Base-by-base conservation (phyloP, 2,797 vertebrate species). In the Sebastes melanostomus region DNA sequence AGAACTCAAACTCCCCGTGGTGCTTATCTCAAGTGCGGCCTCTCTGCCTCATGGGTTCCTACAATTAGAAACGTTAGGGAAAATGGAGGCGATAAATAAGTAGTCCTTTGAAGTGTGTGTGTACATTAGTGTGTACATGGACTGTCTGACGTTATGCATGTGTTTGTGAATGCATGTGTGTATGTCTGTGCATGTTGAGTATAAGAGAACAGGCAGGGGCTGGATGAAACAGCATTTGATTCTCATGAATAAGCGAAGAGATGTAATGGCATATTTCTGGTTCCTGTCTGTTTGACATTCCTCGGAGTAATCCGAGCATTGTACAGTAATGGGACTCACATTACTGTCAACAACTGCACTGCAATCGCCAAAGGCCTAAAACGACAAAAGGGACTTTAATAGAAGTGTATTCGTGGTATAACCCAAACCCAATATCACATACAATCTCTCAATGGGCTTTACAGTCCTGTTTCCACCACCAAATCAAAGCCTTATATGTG, bases 181-280 rank as follows among this genome's bases (percentile, higher is more conserved):
- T 34, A n/a, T 38, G 2, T 67, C 18, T 66, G 18, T 70, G 56
- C 55, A 54, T 77, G 22, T 56, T 60, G 42, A 24, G 66, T 73
- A 29, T 66, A 24, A 38, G 8, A 60, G 38, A 24, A 30, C 29
- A 75, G 60, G 10, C 58, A 66, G 22, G 38, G 38, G 54, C 13
- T 66, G 29, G 81, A 62, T n/a, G 25, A 71, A 85, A 59, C 38
- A 16, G 36, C 69, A 56, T 84, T 76, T 61, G 62, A 68, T 75
- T 78, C 66, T 85, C 77, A 88, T 86, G 65, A 92, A 89, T 91
- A 86, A 86, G 62, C 52, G 72, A 87, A 25, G 11, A 77, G 54
- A 71, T 42, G 72, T 80, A 80, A 86, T 78, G 36, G 70, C 32
- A 52, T 71, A 74, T 91, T 80, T 86, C 75, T 79, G 68, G 71